Conservation (phyloP, 2,888 invertebrate species). For the Plebejus argus region DNA sequence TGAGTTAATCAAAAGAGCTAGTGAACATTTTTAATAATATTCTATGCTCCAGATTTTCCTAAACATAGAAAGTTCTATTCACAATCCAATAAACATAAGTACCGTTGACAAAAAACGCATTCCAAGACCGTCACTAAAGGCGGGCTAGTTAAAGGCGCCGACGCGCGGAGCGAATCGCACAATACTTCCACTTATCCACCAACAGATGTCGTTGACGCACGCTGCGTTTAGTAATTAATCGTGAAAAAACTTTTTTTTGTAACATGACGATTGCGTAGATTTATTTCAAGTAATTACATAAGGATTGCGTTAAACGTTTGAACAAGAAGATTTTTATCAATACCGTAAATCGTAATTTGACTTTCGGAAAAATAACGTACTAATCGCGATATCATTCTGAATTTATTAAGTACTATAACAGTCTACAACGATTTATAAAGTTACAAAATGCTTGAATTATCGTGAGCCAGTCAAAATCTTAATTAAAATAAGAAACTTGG, state of each 20-base stretch:
- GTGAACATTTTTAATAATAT: neutral
- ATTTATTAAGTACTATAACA: too few relatives aligned
- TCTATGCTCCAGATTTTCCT: neutral
- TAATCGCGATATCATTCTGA: too few relatives aligned
- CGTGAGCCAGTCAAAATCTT: neutral
- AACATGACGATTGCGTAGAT: neutral
- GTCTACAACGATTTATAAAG: too few relatives aligned
- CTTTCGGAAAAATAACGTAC: too few relatives aligned
- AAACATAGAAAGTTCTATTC: constrained; percentile 37
- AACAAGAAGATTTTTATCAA: too few relatives aligned
- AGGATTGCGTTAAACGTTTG: too few relatives aligned
- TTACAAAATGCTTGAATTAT: too few relatives aligned
- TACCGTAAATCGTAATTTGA: too few relatives aligned
- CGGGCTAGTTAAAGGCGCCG: constrained; percentile 64
- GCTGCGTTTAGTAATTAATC: constrained; percentile 54
- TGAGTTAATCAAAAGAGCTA: too few relatives aligned
- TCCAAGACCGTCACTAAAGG: constrained; percentile 74
- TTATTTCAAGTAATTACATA: neutral
- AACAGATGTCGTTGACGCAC: constrained; percentile 76
- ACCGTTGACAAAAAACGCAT: constrained; percentile 51
- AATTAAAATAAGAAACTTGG: neutral
- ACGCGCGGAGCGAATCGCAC: constrained; percentile 70
- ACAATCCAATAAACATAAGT: constrained; percentile 35
- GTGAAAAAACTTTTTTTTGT: neutral
- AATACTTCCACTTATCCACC: constrained; percentile 74